Evolutionary conservation across 1,140 invertebrate genomes (phyloP), one percentile per base, ranked within the genome.

Genomic region (Drosophila repleta): DNA sequence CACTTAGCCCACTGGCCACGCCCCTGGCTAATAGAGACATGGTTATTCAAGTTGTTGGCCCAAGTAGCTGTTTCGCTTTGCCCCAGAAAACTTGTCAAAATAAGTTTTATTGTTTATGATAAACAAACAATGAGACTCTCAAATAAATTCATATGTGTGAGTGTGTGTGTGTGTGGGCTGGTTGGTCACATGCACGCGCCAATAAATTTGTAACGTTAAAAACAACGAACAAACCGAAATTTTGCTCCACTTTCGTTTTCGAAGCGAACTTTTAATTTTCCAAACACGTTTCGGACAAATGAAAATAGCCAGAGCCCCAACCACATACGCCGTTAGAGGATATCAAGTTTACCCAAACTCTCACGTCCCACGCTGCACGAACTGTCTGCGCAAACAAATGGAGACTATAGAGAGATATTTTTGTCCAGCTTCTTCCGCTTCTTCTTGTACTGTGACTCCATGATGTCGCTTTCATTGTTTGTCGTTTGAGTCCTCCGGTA

Each of bases 51-150:
- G 46, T 61, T 69, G 67, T 64, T 21, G 45, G 37, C 53, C 53
- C 46, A 52, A 57, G 58, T 49, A 66, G 74, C 57, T 62, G 83
- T 87, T 82, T 85, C 70, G 76, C 75, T 78, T 82, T 61, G 68
- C 61, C 74, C 76, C 76, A 15, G 4, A 41, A 41, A 41, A 82
- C 69, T 78, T 87, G 82, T 85, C 82, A 82, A 75, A 80, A 82
- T 68, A 87, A 85, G 70, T 87, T 85, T 85, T 85, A 85, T 87
- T 85, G 82, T 82, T 85, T 87, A 87, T 82, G 74, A 85, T 78
- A 85, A 81, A 67, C 74, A 78, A 75, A 87, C 82, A 81, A 77
- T 70, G 43, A 56, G 48, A 43, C 37, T 48, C 41, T 32, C 49
- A 32, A 51, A 29, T 49, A 13, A 3, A 39, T 11, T 4, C 0